These are phyloP conservation scores for Podilymbus podiceps DNA, from an alignment of 2,113 vertebrate genomes.

Conservation along the genomic window DNA sequence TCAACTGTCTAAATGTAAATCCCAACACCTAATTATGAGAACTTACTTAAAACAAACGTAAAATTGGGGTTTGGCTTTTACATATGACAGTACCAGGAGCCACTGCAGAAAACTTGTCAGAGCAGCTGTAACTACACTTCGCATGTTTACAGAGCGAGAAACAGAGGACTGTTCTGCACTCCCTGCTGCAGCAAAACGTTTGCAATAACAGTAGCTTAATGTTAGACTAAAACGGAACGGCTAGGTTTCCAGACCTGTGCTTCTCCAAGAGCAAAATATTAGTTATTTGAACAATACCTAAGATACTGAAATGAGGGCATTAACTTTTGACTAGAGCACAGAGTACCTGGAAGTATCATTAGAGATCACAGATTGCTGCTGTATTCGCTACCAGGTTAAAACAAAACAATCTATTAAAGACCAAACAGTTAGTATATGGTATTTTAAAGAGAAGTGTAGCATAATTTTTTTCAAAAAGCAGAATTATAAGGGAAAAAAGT, in stretches of 20 bases:
- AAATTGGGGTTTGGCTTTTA: neutral
- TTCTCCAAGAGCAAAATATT: neutral
- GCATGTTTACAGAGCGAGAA: neutral
- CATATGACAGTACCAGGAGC: neutral
- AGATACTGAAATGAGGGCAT: neutral
- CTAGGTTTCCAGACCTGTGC: neutral
- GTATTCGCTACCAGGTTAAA: neutral
- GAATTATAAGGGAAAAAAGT: neutral
- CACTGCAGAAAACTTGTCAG: neutral
- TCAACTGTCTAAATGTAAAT: neutral
- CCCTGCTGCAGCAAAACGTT: neutral
- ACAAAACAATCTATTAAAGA: fast-evolving
- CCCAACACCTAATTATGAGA: fast-evolving
- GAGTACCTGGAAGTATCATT: neutral
- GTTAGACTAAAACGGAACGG: neutral
- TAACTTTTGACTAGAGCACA: neutral
- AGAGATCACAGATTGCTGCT: neutral
- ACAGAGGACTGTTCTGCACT: neutral
- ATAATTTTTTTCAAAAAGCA: neutral
- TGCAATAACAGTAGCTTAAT: neutral
- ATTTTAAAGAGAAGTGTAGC: neutral
- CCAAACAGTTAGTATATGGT: neutral
- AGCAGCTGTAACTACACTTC: neutral
- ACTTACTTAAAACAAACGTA: neutral
- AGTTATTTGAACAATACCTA: neutral